Base-by-base conservation (phyloP, 1,140 invertebrate genomes). In the Medauroidea extradentata region DNA sequence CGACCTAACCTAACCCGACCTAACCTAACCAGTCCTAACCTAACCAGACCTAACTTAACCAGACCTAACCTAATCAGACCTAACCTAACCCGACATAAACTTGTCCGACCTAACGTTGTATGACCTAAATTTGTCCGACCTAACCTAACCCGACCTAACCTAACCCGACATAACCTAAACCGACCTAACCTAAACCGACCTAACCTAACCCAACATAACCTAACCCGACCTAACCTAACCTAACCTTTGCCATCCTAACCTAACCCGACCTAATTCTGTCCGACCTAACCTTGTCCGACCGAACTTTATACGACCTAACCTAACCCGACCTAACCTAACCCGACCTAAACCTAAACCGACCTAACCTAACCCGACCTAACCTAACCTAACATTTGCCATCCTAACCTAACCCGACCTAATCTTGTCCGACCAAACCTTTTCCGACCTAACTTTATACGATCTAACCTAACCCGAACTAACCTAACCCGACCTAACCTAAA, bases 381-480 rank as follows among this genome's bases (percentile, higher is more conserved):
- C 63, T 61, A 64, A 65, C 49, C 63, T 65, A 60, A 65, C 41
- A 60, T 34, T 7, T 7, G 5, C 29, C 11, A 34, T 7, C 62
- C 63, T 61, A 64, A 65, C 49, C 63, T 65, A 60, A 65, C 41
- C 63, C 59, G 59, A 65, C 63, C 63, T 65, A 64, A 65, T 56
- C 62, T 65, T 63, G 57, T 60, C 63, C 59, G 61, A 64, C 63
- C 63, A 57, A 64, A 64, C 61, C 63, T 59, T 57, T 56, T 58
- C 53, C 43, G 61, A 63, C 62, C 62, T 63, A 63, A 64, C 61
- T 58, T 64, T 62, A 64, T 58, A 58, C 57, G 61, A 64, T 58
- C 63, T 64, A 64, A 64, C 63, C 63, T 64, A 64, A 63, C 61
- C 63, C 53, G 61, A 64, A 48, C 63, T 64, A 64, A 64, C 63